These are phyloP conservation scores for Crypturellus undulatus DNA, from an alignment of 2,113 vertebrate genomes.

Conservation along the genomic window DNA sequence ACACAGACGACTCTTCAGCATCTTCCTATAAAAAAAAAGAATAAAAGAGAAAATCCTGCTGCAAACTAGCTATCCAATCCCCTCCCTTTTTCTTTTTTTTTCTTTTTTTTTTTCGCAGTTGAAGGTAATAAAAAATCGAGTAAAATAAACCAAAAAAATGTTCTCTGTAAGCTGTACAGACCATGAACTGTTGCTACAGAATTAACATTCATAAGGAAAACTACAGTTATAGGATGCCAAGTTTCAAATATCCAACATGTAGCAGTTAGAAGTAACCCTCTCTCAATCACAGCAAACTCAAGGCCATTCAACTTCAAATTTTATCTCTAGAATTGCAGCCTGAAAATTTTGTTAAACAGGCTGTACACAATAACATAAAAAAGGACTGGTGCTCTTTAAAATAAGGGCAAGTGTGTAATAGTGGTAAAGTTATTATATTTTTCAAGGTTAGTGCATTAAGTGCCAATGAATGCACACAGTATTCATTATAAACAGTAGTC, in stretches of 20 bases:
- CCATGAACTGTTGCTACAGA: not conserved
- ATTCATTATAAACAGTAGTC: not conserved
- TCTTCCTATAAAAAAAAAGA: not conserved
- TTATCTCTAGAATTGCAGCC: not conserved
- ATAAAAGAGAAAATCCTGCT: not conserved
- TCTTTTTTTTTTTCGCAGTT: not conserved
- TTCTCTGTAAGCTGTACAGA: not conserved
- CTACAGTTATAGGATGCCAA: not conserved
- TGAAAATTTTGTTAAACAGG: not conserved
- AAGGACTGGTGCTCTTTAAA: not conserved
- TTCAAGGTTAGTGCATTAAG: not conserved
- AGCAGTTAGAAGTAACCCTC: not conserved
- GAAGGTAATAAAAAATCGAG: not conserved
- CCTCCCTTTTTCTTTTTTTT: not conserved
- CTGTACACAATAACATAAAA: not conserved
- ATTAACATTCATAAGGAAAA: constrained; percentile 30
- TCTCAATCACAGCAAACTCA: not conserved
- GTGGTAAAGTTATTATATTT: not conserved
- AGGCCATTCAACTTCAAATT: not conserved
- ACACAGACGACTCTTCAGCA: not conserved
- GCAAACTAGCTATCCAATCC: not conserved
- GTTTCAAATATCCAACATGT: not conserved
- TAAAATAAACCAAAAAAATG: not conserved
- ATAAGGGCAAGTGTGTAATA: not conserved
- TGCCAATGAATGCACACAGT: not conserved